Evolutionary conservation across 30 jellyfish, hydroid and myxozoan species (phyloP).

Genomic region (Cassiopea andromeda): DNA sequence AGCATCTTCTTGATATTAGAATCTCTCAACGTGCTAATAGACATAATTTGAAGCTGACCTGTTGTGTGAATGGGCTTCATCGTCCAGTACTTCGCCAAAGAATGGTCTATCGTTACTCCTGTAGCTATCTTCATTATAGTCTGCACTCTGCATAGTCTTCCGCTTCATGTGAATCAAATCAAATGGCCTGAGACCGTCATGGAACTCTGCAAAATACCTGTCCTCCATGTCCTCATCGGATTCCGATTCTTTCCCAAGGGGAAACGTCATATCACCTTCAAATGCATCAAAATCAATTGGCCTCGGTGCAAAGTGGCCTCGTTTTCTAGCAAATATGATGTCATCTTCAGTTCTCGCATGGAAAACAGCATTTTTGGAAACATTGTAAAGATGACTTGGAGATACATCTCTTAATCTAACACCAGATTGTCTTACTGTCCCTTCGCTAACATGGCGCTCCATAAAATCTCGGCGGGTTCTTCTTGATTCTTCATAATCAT

Average conservation of each 20-base stretch:
- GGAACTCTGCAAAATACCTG: not conserved
- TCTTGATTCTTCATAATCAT: not conserved
- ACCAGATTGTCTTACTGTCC: not conserved
- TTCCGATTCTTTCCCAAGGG: not conserved
- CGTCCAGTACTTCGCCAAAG: constrained; percentile 17
- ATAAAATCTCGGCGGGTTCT: constrained; percentile 13
- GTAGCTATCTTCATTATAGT: not conserved
- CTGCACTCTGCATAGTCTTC: not conserved
- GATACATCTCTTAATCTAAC: not conserved
- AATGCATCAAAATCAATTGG: not conserved
- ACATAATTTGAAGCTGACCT: constrained; percentile 32
- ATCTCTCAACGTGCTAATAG: not conserved
- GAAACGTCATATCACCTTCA: not conserved
- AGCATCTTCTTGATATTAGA: not conserved
- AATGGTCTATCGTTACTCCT: not conserved
- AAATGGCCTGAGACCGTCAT: not conserved
- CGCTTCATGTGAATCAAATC: constrained; percentile 1
- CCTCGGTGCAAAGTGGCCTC: not conserved
- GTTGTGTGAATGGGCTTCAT: not conserved
- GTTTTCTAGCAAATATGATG: not conserved
- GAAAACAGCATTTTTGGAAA: not conserved
- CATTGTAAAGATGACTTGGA: not conserved
- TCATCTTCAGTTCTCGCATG: not conserved
- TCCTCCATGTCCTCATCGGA: not conserved
- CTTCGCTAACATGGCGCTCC: not conserved